These are phyloP conservation scores for Anableps anableps DNA, from an alignment of 2,797 vertebrate species.

Conservation along the genomic window DNA sequence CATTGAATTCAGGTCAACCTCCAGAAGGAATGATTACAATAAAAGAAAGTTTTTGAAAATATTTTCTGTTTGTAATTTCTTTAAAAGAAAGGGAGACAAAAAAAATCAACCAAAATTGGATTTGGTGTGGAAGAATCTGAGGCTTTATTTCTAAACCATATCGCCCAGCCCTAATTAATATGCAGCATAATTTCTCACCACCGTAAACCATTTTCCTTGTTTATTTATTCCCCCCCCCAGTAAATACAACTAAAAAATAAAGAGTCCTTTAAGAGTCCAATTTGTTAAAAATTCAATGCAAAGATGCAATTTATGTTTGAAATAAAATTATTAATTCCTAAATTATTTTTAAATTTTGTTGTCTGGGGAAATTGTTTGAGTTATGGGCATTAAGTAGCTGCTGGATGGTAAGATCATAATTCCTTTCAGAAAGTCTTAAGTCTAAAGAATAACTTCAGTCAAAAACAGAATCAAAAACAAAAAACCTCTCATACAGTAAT, in stretches of 20 bases:
- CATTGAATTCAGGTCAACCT: no score
- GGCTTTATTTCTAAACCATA: no score
- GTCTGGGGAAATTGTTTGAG: background rate
- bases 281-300: background rate
- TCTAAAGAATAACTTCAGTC: conserved; percentile 40
- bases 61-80: no score
- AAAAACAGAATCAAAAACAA: conserved; percentile 4
- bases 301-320: background rate
- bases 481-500: conserved; percentile 37
- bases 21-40: no score
- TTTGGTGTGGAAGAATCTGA: no score
- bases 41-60: no score
- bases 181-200: background rate
- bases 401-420: background rate
- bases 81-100: no score
- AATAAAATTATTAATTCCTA: background rate
- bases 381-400: background rate
- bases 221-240: background rate
- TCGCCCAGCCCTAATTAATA: no score
- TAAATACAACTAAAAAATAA: no score
- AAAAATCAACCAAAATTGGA: no score
- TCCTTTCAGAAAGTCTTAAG: background rate
- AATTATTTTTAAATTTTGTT: background rate
- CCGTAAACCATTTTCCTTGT: background rate
- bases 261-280: background rate